Evolutionary conservation across 2,888 invertebrate species (phyloP).

Genomic region (Celastrina argiolus): DNA sequence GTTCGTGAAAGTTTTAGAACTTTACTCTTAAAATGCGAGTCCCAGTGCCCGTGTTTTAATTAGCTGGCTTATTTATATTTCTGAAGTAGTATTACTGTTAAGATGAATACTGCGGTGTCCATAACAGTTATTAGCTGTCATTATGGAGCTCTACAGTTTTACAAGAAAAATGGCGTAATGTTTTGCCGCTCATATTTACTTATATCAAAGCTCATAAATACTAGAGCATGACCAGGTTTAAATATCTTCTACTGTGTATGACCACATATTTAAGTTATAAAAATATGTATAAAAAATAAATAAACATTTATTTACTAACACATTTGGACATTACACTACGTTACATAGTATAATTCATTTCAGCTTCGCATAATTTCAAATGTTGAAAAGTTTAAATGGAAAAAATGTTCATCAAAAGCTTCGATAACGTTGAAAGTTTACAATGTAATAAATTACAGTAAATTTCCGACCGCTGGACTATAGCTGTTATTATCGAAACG

Average conservation of each 20-base stretch:
- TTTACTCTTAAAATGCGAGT: conserved; percentile 4
- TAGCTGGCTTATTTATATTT: neutral
- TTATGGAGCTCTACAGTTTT: neutral
- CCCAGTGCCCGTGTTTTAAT: neutral
- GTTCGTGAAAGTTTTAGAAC: conserved; percentile 2
- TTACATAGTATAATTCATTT: neutral
- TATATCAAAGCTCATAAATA: neutral
- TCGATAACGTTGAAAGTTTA: conserved; percentile 1
- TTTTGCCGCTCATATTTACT: neutral
- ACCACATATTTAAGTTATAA: neutral
- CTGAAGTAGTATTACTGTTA: neutral
- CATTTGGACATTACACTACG: neutral
- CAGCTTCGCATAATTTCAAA: neutral
- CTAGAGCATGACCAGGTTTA: neutral
- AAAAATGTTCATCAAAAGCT: neutral
- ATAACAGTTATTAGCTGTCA: neutral
- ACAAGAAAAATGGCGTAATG: neutral
- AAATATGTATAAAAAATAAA: no score
- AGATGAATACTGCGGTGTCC: neutral
- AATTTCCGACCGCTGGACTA: neutral
- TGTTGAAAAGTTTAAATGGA: conserved; percentile 4
- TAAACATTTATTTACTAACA: neutral
- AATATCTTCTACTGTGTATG: neutral
- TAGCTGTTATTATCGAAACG: neutral
- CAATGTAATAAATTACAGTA: conserved; percentile 7